Base-by-base conservation (phyloP, 2,888 invertebrate species). In the Ochlodes sylvanus region DNA sequence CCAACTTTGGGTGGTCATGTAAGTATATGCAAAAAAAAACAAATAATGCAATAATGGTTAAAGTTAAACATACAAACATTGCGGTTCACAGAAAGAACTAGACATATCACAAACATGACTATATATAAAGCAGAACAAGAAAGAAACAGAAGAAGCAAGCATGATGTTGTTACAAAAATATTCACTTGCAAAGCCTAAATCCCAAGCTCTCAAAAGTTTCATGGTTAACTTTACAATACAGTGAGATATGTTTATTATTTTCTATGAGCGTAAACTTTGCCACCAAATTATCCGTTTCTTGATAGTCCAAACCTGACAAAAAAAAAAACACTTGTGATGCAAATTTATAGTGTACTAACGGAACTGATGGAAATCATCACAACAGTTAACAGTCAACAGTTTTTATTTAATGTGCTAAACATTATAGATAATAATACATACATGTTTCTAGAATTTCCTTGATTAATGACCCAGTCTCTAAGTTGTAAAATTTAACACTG, bases 281-380 rank as follows among this genome's bases (percentile, higher is more conserved):
- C 42, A 72, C 70, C 38, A 81, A 73, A 10, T 73, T 63, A 58
- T 77, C 73, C 58, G 74, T 79, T 71, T 82, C 80, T 63, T 76
- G 73, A 62, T 73, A 75, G 57, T 76, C 73, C 10, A 68, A 44
- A 70, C 71, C 79, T 79, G 68, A 42, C 5, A 54, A 56, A 10
- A 17, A 67, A 62, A 71, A 71, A 27, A 27, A 27, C 27, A 27
- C 27, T 27, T 27, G 27, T 4, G 27, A 27, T 27, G 27, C 5
- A 27, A 27, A 27, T 27, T 27, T 27, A n/a, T 27, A 4, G 27
- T 27, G 27, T 27, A 27, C 27, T n/a, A n/a, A n/a, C n/a, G n/a
- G n/a, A n/a, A n/a, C n/a, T 27, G 27, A 27, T 27, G 2, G 27
- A 27, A 2, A 27, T 27, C 3, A 27, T 27, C 27, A 27, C 2